Evolutionary conservation across 2,888 invertebrate species (phyloP), one percentile per base, ranked within the genome.

Genomic region (Halictus ligatus): DNA sequence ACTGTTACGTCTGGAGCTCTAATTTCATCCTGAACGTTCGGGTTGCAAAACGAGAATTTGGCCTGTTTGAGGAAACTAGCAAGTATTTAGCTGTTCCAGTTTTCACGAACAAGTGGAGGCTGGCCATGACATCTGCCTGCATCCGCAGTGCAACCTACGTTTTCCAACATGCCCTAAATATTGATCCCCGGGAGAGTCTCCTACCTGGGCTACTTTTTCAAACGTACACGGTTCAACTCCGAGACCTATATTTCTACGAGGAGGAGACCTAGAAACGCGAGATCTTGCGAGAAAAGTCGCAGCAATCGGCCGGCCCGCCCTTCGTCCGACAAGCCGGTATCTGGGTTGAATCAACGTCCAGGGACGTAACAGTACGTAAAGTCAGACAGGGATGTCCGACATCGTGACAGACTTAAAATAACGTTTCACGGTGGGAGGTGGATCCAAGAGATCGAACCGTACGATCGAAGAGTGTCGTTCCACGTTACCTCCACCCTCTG

Each of bases 401-500:
- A 18, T 35, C 29, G 10, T 13, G 43, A 18, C 18, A 29, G 13
- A 25, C 13, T 29, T 80, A 40, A 35, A 8, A 40, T 18, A 29
- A 25, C 7, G 8, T 60, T n/a, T 40, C 54, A n/a, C 69, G 46
- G 15, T 25, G 1, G 25, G 15, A 73, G 29, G 35, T 21, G 40
- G 15, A 21, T 18, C 40, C n/a, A 1, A n/a, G 25, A 67, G 54
- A 43, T 13, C 7, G 54, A 29, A 21, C 25, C 10, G 60, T 29
- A 15, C 13, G 18, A 60, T 40, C 48, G 46, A 69, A 40, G 25
- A 40, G 43, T 50, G 74, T 80, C 71, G 12, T 46, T 21, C 10
- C 35, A n/a, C 50, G 29, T 81, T 35, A 50, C 80, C 88, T 82
- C 67, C 75, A 84, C 78, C 85, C 88, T 85, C 85, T 67, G 82